Conservation (phyloP, 2,888 invertebrate genomes). For the Dicycla oo region DNA sequence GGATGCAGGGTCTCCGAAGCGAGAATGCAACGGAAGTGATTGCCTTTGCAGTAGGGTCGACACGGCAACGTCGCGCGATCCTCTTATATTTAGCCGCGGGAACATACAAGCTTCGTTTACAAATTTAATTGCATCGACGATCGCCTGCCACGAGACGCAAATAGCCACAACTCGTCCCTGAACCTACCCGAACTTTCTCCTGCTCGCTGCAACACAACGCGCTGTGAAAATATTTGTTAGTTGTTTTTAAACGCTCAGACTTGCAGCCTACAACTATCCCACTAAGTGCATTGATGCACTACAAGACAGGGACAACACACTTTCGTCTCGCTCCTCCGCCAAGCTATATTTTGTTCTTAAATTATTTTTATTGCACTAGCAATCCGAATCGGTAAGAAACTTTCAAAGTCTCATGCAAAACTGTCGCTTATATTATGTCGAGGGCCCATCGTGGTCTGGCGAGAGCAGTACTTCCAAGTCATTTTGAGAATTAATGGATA, state of each 20-base stretch:
- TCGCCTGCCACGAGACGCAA: slow-evolving; percentile 87
- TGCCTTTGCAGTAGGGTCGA: slow-evolving; percentile 70
- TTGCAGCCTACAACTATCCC: slow-evolving; percentile 48
- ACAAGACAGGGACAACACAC: slow-evolving; percentile 50
- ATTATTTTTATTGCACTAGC: slow-evolving; percentile 61
- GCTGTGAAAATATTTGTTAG: slow-evolving; percentile 73
- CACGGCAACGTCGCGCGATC: slow-evolving; percentile 79
- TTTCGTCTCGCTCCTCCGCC: slow-evolving; percentile 36
- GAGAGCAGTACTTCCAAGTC: slow-evolving; percentile 84
- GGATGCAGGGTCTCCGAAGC: slow-evolving; percentile 48
- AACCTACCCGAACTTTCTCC: slow-evolving; percentile 88
- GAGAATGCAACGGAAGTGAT: slow-evolving; percentile 71
- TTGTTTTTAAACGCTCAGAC: slow-evolving; percentile 71
- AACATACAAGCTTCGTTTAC: slow-evolving; percentile 88
- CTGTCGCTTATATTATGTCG: slow-evolving; percentile 79
- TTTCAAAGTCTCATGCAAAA: slow-evolving; percentile 79
- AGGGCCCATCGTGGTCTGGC: slow-evolving; percentile 82
- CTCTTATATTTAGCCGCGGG: slow-evolving; percentile 83
- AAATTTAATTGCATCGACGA: slow-evolving; percentile 89
- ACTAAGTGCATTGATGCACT: slow-evolving; percentile 58
- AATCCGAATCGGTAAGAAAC: slow-evolving; percentile 63
- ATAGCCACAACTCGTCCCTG: slow-evolving; percentile 88
- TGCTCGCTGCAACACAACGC: slow-evolving; percentile 68
- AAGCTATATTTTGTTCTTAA: slow-evolving; percentile 29
- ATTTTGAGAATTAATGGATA: slow-evolving; percentile 88